Percentiles rank a stretch among this genome's conserved stretches.
These are phyloP conservation scores for Chelidonichthys spinosus DNA, from an alignment of 2,797 vertebrate species.

Conservation along the genomic window DNA sequence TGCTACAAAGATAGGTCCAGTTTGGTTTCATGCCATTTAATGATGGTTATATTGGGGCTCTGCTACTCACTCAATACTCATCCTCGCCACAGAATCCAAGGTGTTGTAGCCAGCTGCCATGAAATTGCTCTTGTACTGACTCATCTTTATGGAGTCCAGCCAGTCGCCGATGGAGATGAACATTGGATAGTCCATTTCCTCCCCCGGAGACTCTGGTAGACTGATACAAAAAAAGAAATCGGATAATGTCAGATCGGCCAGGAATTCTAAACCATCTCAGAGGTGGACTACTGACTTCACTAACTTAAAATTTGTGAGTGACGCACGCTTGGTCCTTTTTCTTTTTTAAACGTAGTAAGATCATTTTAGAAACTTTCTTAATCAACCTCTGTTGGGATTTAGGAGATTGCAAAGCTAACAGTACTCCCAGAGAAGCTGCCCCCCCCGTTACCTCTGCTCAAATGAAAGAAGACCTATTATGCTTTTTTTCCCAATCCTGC, in stretches of 20 bases:
- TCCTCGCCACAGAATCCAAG: slow-evolving; percentile 91
- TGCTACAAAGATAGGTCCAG: not conserved
- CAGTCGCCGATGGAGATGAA: slow-evolving; percentile 98
- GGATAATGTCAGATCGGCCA: slow-evolving; percentile 25
- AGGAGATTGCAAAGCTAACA: not conserved
- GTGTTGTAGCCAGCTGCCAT: slow-evolving; percentile 95
- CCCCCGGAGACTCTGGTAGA: slow-evolving; percentile 85
- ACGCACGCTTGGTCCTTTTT: slow-evolving; percentile 13
- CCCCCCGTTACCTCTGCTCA: not conserved
- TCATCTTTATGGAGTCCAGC: slow-evolving; percentile 99
- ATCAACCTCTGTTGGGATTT: not conserved
- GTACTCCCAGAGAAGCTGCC: not conserved
- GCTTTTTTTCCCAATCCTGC: too few relatives aligned
- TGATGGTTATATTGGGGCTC: slow-evolving; percentile 16
- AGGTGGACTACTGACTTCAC: slow-evolving; percentile 8
- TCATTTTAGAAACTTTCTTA: slow-evolving; percentile 8
- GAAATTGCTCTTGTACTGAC: slow-evolving; percentile 98
- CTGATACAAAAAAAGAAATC: slow-evolving; percentile 56
- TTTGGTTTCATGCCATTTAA: slow-evolving; percentile 23
- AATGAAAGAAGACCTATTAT: not conserved
- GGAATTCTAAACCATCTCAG: slow-evolving; percentile 22
- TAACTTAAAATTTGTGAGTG: slow-evolving; percentile 11
- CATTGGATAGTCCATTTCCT: slow-evolving; percentile 87
- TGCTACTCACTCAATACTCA: slow-evolving; percentile 86
- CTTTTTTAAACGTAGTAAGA: slow-evolving; percentile 25